phyloP scores from a whole-genome alignment of 2,113 vertebrate species.

The Hypocryptadius cinnamomeus region DNA sequence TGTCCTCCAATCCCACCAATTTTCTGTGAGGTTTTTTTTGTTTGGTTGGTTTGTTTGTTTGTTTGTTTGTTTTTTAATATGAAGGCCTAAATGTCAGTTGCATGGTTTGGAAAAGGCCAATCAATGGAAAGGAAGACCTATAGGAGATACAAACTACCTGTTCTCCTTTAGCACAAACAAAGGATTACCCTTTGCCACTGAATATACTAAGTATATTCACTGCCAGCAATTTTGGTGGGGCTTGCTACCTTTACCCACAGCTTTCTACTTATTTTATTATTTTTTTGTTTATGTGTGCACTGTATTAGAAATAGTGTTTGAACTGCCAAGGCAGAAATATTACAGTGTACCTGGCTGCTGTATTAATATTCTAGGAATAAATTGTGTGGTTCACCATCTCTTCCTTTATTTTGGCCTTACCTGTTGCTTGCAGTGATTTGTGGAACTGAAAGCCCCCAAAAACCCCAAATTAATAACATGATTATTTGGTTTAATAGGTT shows the following conservation, averaged over 20 bases:
- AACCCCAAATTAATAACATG: not conserved
- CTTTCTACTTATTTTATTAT: not conserved
- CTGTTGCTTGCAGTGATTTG: not conserved
- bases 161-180: not conserved
- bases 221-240: not conserved
- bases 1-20: not conserved
- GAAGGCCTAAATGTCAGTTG: not conserved
- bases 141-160: not conserved
- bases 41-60: too few relatives aligned
- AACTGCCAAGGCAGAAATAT: not conserved
- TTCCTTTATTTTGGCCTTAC: not conserved
- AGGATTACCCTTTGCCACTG: not conserved
- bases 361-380: not conserved
- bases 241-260: not conserved
- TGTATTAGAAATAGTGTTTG: not conserved
- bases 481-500: not conserved
- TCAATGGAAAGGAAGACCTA: not conserved
- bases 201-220: not conserved
- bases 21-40: too few relatives aligned
- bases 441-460: not conserved
- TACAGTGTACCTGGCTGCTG: not conserved
- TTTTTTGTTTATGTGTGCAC: not conserved
- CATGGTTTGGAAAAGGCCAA: not conserved
- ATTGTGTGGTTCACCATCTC: not conserved
- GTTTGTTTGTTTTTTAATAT: too few relatives aligned